These are phyloP conservation scores for Ormyrus pomaceus DNA, from an alignment of 2,888 invertebrate species.

Conservation along the genomic window DNA sequence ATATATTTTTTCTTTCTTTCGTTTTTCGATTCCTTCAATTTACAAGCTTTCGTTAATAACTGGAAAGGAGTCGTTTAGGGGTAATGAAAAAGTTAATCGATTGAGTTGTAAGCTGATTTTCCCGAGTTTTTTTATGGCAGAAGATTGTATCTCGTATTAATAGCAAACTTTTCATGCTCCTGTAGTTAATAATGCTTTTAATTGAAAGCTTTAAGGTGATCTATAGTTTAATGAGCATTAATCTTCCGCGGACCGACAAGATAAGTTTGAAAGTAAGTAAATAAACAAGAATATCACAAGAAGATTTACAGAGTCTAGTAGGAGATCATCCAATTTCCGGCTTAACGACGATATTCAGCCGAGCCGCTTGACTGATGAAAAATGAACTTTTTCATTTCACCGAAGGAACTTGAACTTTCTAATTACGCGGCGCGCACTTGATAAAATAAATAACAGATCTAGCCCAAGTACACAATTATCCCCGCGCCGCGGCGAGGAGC, in stretches of 20 bases:
- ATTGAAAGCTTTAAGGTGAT: background rate
- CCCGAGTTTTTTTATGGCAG: background rate
- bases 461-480: background rate
- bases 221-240: too few relatives aligned
- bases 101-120: slow-evolving; percentile 22
- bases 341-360: too few relatives aligned
- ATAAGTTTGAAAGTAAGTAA: too few relatives aligned
- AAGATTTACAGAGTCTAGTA: too few relatives aligned
- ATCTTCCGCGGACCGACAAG: too few relatives aligned
- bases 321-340: too few relatives aligned
- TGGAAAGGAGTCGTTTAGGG: background rate
- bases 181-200: background rate
- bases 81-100: slow-evolving; percentile 16
- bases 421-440: too few relatives aligned
- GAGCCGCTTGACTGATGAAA: too few relatives aligned
- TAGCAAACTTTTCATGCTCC: background rate
- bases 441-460: background rate
- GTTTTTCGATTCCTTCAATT: background rate
- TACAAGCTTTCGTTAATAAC: background rate
- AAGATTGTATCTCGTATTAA: too few relatives aligned
- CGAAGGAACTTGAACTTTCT: too few relatives aligned
- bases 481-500: background rate
- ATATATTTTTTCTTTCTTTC: background rate
- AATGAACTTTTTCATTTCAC: too few relatives aligned
- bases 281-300: too few relatives aligned